Percentiles rank a stretch among this genome's conserved stretches.
Conservation (phyloP, 30 jellyfish, hydroid and myxozoan species). For the Catostylus mosaicus region DNA sequence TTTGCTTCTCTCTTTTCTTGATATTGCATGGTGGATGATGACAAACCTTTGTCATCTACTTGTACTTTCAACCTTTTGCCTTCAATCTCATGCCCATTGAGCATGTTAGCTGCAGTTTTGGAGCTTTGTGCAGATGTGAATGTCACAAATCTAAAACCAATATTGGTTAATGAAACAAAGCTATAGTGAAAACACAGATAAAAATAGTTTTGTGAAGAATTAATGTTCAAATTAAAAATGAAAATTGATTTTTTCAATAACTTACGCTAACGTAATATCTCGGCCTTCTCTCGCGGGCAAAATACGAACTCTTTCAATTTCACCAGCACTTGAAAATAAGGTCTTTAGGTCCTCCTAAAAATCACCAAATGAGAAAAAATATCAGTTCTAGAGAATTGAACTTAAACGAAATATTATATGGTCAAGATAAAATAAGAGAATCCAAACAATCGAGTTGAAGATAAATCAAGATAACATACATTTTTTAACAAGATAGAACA, state of each 20-base stretch:
- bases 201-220: too few relatives aligned
- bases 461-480: too few relatives aligned
- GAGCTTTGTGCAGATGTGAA: slow-evolving; percentile 44
- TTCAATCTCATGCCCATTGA: slow-evolving; percentile 70
- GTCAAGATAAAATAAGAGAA: too few relatives aligned
- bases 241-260: not conserved
- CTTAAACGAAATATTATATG: too few relatives aligned
- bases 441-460: too few relatives aligned
- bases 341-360: slow-evolving; percentile 67
- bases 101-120: slow-evolving; percentile 38
- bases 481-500: too few relatives aligned
- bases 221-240: too few relatives aligned
- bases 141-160: slow-evolving; percentile 65
- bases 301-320: slow-evolving; percentile 41
- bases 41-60: slow-evolving; percentile 35
- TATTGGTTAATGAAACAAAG: not conserved
- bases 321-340: slow-evolving; percentile 68
- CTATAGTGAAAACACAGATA: too few relatives aligned
- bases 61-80: slow-evolving; percentile 74
- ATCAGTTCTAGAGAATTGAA: too few relatives aligned
- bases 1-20: not conserved
- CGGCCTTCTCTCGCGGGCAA: slow-evolving; percentile 82
- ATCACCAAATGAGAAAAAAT: too few relatives aligned
- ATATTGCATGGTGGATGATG: not conserved
- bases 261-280: slow-evolving; percentile 74